These are phyloP conservation scores for Kryptopterus vitreolus DNA, from an alignment of 2,797 vertebrate genomes.

Conservation along the genomic window DNA sequence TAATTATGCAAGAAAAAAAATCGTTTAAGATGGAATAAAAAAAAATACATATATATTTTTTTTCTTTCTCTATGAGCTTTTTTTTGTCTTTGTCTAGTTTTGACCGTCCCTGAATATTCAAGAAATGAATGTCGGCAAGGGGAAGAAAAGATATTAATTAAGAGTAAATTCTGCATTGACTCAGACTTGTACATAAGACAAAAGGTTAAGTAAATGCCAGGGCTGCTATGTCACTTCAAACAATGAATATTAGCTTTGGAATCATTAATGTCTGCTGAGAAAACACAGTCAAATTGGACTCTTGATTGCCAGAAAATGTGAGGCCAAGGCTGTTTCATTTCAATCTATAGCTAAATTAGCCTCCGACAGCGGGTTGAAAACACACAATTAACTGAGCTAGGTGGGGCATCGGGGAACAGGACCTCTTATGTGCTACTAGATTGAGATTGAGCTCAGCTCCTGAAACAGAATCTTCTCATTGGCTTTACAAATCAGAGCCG, in stretches of 20 bases:
- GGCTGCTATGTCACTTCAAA: constrained; percentile 95
- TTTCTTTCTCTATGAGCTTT: constrained; percentile 49
- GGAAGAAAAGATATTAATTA: constrained; percentile 96
- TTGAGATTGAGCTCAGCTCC: constrained; percentile 62
- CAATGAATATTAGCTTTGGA: constrained; percentile 99
- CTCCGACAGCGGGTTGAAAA: constrained; percentile 80
- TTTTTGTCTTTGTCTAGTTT: constrained; percentile 53
- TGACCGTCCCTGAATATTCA: constrained; percentile 65
- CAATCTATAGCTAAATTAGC: constrained; percentile 89
- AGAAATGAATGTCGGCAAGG: constrained; percentile 76
- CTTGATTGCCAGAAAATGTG: constrained; percentile 84
- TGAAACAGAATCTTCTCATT: constrained; percentile 55
- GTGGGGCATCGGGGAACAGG: constrained; percentile 71
- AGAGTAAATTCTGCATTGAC: constrained; percentile 95
- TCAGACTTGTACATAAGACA: constrained; percentile 93
- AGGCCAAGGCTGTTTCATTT: constrained; percentile 83
- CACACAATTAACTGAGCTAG: constrained; percentile 83
- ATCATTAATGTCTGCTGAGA: constrained; percentile 96
- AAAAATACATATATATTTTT: no score
- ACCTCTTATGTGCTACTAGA: constrained; percentile 68
- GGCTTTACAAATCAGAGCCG: constrained; percentile 57
- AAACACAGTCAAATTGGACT: constrained; percentile 92
- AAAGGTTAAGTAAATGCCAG: constrained; percentile 99
- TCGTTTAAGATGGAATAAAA: constrained; percentile 51
- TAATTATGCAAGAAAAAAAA: constrained; percentile 53